phyloP scores from a whole-genome alignment of 2,797 vertebrate genomes.

The Tympanoctomys barrerae region DNA sequence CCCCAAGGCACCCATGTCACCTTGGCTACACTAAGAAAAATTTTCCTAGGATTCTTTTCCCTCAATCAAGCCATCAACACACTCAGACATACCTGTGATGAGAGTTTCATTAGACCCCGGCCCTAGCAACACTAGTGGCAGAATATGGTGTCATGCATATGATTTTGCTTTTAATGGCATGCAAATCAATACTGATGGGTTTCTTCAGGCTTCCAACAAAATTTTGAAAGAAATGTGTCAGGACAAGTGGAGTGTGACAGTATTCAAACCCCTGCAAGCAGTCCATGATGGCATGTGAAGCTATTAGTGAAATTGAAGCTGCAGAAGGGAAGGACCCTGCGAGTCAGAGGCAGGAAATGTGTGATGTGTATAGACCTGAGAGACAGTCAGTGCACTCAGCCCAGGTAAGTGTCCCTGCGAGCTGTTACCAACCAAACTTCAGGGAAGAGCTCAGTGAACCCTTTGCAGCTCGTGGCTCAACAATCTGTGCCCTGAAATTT shows the following conservation, averaged over 20 bases:
- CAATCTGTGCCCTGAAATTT: background rate
- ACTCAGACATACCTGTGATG: background rate
- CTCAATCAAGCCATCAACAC: background rate
- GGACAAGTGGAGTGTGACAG: background rate
- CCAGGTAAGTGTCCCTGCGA: background rate
- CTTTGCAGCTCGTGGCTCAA: background rate
- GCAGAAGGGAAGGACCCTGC: background rate
- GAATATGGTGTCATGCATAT: background rate
- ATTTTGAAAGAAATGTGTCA: background rate
- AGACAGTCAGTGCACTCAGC: background rate
- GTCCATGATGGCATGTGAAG: background rate
- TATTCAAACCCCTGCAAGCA: background rate
- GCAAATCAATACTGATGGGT: background rate
- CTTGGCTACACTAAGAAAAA: background rate
- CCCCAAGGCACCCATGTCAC: background rate
- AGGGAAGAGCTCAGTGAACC: background rate
- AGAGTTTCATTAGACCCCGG: background rate
- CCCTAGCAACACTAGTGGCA: background rate
- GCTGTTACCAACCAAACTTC: background rate
- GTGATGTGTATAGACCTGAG: background rate
- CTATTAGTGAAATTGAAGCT: background rate
- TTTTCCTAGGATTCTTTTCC: background rate
- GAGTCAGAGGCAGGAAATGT: background rate
- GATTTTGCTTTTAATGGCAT: background rate
- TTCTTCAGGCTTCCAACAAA: background rate